These are phyloP conservation scores for Oligia fasciuncula DNA, from an alignment of 2,888 invertebrate species.

Conservation along the genomic window DNA sequence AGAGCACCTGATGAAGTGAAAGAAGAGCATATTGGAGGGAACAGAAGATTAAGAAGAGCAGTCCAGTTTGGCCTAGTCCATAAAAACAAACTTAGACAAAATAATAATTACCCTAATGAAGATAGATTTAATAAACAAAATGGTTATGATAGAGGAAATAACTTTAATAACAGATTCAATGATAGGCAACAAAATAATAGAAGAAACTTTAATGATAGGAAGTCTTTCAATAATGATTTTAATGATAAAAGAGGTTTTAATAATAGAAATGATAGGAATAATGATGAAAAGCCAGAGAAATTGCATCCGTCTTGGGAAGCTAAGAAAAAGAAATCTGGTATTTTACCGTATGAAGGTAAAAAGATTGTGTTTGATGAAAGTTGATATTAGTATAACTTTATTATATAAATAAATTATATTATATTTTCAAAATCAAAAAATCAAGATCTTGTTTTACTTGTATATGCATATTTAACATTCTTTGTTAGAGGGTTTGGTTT, in stretches of 20 bases:
- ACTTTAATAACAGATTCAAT: constrained; percentile 34
- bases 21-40: constrained; percentile 83
- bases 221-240: constrained; percentile 58
- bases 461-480: neutral
- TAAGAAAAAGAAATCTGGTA: constrained; percentile 84
- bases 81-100: constrained; percentile 76
- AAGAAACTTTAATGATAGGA: constrained; percentile 57
- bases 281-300: constrained; percentile 79
- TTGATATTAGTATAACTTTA: constrained; percentile 53
- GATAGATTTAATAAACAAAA: constrained; percentile 64
- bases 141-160: constrained; percentile 62
- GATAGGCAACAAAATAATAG: constrained; percentile 49
- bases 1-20: constrained; percentile 86
- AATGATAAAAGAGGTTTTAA: constrained; percentile 60
- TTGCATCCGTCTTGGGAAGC: constrained; percentile 90
- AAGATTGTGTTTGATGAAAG: constrained; percentile 86
- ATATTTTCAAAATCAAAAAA: constrained; percentile 15
- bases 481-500: neutral
- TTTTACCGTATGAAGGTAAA: constrained; percentile 86
- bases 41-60: constrained; percentile 85
- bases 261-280: constrained; percentile 57
- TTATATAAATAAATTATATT: constrained; percentile 37
- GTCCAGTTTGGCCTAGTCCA: constrained; percentile 85
- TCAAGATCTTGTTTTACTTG: constrained; percentile 14
- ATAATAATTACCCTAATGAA: constrained; percentile 60